Conservation (phyloP, 2,113 vertebrate species). For the Cariama cristata region DNA sequence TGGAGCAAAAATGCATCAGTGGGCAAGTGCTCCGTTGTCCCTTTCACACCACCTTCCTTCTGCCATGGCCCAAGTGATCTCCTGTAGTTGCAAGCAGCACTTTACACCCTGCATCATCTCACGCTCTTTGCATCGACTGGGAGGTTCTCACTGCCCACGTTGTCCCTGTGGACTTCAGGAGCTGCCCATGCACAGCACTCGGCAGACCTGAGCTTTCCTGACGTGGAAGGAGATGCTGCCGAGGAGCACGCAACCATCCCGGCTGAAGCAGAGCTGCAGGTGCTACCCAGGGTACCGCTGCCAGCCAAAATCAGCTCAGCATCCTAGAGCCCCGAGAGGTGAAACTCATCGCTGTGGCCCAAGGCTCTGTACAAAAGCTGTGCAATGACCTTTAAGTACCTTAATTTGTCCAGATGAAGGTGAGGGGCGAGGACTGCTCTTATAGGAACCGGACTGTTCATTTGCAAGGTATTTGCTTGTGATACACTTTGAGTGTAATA, state of each 20-base stretch:
- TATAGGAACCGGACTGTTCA: accelerated
- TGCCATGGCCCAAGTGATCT: accelerated
- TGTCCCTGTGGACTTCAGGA: not conserved
- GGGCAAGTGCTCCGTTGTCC: not conserved
- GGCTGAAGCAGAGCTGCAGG: accelerated
- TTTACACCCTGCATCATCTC: not conserved
- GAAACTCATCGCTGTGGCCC: not conserved
- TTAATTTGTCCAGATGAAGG: not conserved
- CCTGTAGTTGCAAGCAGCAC: not conserved
- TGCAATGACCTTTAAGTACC: not conserved
- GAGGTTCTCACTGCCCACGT: not conserved
- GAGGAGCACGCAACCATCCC: not conserved
- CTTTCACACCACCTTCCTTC: accelerated
- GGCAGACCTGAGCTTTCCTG: not conserved
- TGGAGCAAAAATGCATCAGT: not conserved
- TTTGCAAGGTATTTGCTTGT: not conserved
- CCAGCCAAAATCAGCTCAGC: not conserved
- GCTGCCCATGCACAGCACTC: not conserved
- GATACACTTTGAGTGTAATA: not conserved
- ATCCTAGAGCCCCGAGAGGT: not conserved
- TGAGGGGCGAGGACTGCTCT: not conserved
- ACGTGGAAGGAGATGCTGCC: not conserved
- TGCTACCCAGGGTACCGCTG: not conserved
- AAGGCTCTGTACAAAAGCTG: not conserved
- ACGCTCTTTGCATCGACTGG: not conserved